phyloP scores from a whole-genome alignment of 92 coral and sea anemone species.

The Umimayanthus chanpuru region DNA sequence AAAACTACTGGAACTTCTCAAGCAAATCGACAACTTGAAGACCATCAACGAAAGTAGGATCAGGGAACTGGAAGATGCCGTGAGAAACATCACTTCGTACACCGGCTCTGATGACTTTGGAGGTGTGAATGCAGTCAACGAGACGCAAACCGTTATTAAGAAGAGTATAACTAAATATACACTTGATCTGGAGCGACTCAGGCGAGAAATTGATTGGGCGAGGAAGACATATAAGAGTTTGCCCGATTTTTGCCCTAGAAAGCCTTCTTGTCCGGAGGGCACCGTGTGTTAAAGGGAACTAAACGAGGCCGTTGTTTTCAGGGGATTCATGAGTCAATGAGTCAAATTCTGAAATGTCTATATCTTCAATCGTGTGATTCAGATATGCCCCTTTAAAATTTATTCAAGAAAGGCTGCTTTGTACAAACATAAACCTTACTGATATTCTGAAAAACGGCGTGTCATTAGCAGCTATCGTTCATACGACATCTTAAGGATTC shows the following conservation, averaged over 20 bases:
- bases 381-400: no score
- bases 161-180: conserved; percentile 63
- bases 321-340: not conserved
- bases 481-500: no score
- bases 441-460: no score
- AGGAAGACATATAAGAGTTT: conserved; percentile 39
- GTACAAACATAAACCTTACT: no score
- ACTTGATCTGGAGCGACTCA: conserved; percentile 63
- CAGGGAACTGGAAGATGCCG: conserved; percentile 49
- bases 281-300: not conserved
- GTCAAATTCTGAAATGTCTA: no score
- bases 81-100: conserved; percentile 47
- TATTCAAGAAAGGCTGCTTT: no score
- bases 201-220: conserved; percentile 52
- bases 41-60: conserved; percentile 54
- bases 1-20: conserved; percentile 65
- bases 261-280: not conserved
- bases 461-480: not conserved
- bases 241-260: conserved; percentile 65
- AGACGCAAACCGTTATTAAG: conserved; percentile 50
- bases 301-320: not conserved
- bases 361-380: no score
- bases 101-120: conserved; percentile 39
- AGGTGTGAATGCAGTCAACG: conserved; percentile 46
- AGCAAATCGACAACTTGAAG: conserved; percentile 68